Conservation (phyloP, 2,888 invertebrate genomes). For the Caenorhabditis macrosperma region DNA sequence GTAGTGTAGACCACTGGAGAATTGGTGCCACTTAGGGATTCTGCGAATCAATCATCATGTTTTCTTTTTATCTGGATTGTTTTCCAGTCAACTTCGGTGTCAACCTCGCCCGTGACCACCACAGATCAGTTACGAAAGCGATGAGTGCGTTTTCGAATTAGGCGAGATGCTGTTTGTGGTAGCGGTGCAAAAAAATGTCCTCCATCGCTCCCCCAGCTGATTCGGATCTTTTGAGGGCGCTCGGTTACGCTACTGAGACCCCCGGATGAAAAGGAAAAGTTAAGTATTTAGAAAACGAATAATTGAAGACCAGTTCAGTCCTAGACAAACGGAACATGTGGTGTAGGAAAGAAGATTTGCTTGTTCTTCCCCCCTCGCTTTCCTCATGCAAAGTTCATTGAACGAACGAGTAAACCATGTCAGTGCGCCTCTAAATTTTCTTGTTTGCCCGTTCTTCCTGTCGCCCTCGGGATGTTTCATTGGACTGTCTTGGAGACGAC, state of each 20-base stretch:
- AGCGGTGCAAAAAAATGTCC: conserved; percentile 1
- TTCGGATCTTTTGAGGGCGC: not conserved
- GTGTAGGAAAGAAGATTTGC: not conserved
- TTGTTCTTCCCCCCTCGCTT: not conserved
- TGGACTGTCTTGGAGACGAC: conserved; percentile 2
- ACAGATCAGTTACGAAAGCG: not conserved
- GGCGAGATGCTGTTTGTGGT: not conserved
- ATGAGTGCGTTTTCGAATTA: not conserved
- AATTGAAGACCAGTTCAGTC: not conserved
- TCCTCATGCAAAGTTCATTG: conserved; percentile 9
- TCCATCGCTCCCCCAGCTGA: not conserved
- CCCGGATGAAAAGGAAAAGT: not conserved
- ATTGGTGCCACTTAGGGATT: not conserved
- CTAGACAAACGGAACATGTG: conserved; percentile 1
- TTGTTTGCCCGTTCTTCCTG: not conserved
- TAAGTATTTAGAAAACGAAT: no score
- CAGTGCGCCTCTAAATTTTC: no score
- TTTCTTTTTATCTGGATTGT: not conserved
- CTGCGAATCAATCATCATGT: not conserved
- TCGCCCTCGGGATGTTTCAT: not conserved
- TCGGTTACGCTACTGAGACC: not conserved
- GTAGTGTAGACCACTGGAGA: not conserved
- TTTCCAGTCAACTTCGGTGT: conserved; percentile 1
- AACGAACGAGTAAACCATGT: not conserved
- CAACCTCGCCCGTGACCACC: not conserved